A percentile compares a stretch with the other conserved stretches of the same genome.
Conservation (phyloP, 2,888 invertebrate species). For the Cheilosia vernalis region DNA sequence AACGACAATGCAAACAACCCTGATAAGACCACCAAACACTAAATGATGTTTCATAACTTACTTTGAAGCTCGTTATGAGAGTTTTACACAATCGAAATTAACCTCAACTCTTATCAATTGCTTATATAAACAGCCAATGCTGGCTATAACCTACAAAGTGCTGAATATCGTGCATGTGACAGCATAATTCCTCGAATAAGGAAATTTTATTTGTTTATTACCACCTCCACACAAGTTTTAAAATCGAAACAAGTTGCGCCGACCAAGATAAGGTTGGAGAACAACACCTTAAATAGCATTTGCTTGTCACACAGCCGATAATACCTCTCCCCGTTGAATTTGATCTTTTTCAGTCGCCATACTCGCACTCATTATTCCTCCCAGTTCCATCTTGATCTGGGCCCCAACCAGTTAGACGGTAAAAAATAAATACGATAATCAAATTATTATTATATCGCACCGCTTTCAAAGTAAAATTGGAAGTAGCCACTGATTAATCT, state of each 20-base stretch:
- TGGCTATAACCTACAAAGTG: neutral
- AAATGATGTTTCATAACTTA: too few relatives aligned
- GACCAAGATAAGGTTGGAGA: slow-evolving; percentile 1
- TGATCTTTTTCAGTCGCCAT: neutral
- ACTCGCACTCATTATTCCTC: neutral
- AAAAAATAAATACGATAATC: slow-evolving; percentile 26
- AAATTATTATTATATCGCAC: slow-evolving; percentile 1
- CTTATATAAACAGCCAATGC: neutral
- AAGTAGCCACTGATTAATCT: slow-evolving; percentile 30
- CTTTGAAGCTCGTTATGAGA: too few relatives aligned
- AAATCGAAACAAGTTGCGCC: neutral
- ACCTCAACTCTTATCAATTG: neutral
- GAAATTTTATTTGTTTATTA: slow-evolving; percentile 1
- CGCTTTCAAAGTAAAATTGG: neutral
- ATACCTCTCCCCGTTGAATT: neutral
- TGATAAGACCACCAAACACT: too few relatives aligned
- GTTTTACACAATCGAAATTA: neutral
- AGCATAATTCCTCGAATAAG: slow-evolving; percentile 11
- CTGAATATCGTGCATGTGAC: neutral
- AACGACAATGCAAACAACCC: too few relatives aligned
- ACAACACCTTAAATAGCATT: neutral
- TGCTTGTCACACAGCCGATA: neutral
- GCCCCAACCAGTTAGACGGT: neutral
- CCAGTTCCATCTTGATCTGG: neutral
- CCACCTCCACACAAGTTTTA: too few relatives aligned